phyloP scores from a whole-genome alignment of 2,888 invertebrate species.

The Latrodectus hesperus region DNA sequence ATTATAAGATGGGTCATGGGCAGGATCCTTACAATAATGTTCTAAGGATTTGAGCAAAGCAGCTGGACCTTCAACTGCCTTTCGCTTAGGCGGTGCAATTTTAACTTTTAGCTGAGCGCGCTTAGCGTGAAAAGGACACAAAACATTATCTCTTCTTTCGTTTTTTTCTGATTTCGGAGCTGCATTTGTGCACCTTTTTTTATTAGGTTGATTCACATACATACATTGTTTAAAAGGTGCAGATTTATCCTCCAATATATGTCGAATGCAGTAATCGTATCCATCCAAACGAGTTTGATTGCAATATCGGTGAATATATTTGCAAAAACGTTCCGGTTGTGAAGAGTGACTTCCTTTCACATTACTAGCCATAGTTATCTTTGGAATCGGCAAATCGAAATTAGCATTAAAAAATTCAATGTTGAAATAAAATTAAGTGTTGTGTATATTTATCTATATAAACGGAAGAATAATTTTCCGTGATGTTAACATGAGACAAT shows the following conservation, averaged over 20 bases:
- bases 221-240: constrained; percentile 90
- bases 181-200: constrained; percentile 85
- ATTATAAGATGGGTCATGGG: constrained; percentile 39
- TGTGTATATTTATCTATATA: too few species aligned
- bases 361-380: constrained; percentile 1
- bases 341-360: constrained; percentile 18
- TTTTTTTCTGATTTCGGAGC: constrained; percentile 84
- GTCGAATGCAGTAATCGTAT: constrained; percentile 85
- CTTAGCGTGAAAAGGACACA: constrained; percentile 83
- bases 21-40: constrained; percentile 79
- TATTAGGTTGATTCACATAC: constrained; percentile 81
- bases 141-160: constrained; percentile 79
- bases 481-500: too few species aligned
- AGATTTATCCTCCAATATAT: constrained; percentile 87
- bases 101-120: constrained; percentile 81
- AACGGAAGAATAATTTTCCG: too few species aligned
- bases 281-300: constrained; percentile 80
- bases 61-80: constrained; percentile 81
- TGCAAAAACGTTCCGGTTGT: constrained; percentile 69
- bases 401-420: too few species aligned
- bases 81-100: constrained; percentile 79
- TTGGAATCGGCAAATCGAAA: too few species aligned
- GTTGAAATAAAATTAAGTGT: too few species aligned
- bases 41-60: constrained; percentile 80
- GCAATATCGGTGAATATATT: constrained; percentile 74